Percentiles rank a stretch among this genome's conserved stretches.
Conservation (phyloP, 2,113 vertebrate genomes). For the Colaptes auratus region DNA sequence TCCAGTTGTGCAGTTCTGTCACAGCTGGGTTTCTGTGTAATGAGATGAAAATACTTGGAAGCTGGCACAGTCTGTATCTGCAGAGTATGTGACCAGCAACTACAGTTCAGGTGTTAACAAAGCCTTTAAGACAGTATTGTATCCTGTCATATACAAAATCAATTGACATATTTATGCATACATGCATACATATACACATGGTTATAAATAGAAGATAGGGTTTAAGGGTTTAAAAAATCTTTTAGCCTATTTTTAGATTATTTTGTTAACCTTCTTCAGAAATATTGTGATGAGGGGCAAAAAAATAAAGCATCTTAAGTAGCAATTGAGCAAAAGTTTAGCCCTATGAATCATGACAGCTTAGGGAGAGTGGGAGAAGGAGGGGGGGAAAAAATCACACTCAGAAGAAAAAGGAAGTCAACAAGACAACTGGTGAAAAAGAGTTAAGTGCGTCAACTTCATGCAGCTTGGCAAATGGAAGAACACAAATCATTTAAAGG, state of each 20-base stretch:
- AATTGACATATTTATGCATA: not conserved
- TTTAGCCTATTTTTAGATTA: not conserved
- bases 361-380: not conserved
- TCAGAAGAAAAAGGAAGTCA: not conserved
- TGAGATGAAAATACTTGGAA: not conserved
- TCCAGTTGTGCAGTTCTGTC: not conserved
- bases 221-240: not conserved
- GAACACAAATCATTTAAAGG: conserved; percentile 57
- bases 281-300: not conserved
- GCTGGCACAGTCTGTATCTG: not conserved
- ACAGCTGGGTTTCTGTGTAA: not conserved
- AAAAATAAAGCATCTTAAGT: not conserved
- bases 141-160: not conserved
- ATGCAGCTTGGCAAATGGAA: conserved; percentile 31
- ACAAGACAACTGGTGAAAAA: conserved; percentile 18
- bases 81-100: not conserved
- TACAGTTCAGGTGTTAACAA: not conserved
- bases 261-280: not conserved
- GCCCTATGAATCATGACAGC: not conserved
- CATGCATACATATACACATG: not conserved
- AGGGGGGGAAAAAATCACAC: not conserved
- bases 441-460: conserved; percentile 45
- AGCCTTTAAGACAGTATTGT: not conserved
- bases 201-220: not conserved
- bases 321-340: not conserved